Conservation (phyloP, 1,140 invertebrate genomes). For the Solenopsis invicta region DNA sequence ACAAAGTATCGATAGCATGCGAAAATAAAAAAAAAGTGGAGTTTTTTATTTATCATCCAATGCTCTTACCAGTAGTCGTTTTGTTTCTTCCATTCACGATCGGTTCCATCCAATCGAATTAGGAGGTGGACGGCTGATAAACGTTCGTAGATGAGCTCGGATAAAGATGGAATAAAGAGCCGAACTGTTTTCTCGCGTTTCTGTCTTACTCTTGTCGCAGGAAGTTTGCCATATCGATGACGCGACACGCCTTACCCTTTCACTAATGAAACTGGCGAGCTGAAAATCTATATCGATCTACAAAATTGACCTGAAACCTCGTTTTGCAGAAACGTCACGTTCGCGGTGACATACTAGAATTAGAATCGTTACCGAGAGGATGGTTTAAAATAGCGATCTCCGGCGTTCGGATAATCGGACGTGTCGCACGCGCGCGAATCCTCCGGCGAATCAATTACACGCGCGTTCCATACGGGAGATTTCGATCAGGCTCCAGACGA, state of each 20-base stretch:
- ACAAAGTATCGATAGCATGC: slow-evolving; percentile 70
- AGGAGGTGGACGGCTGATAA: slow-evolving; percentile 43
- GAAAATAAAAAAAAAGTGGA: slow-evolving; percentile 71
- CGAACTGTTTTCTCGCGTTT: slow-evolving; percentile 43
- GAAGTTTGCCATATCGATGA: slow-evolving; percentile 50
- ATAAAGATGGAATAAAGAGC: slow-evolving; percentile 51
- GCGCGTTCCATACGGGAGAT: neutral
- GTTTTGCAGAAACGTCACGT: slow-evolving; percentile 29
- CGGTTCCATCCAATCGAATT: slow-evolving; percentile 73
- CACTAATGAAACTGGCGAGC: slow-evolving; percentile 46
- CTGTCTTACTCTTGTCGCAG: slow-evolving; percentile 20
- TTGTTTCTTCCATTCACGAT: slow-evolving; percentile 9
- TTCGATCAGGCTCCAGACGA: slow-evolving; percentile 12
- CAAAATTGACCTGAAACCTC: slow-evolving; percentile 32
- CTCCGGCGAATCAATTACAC: slow-evolving; percentile 48
- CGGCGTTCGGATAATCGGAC: neutral
- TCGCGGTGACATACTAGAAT: slow-evolving; percentile 39
- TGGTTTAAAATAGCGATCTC: slow-evolving; percentile 40
- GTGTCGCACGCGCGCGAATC: neutral
- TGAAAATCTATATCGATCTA: slow-evolving; percentile 34
- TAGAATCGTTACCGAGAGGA: slow-evolving; percentile 17
- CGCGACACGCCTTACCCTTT: slow-evolving; percentile 50
- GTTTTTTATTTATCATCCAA: slow-evolving; percentile 84
- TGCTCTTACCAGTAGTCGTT: slow-evolving; percentile 77
- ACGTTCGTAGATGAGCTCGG: slow-evolving; percentile 33